Base-by-base conservation (phyloP, 30 jellyfish, hydroid and myxozoan genomes). In the Sanderia malayensis region DNA sequence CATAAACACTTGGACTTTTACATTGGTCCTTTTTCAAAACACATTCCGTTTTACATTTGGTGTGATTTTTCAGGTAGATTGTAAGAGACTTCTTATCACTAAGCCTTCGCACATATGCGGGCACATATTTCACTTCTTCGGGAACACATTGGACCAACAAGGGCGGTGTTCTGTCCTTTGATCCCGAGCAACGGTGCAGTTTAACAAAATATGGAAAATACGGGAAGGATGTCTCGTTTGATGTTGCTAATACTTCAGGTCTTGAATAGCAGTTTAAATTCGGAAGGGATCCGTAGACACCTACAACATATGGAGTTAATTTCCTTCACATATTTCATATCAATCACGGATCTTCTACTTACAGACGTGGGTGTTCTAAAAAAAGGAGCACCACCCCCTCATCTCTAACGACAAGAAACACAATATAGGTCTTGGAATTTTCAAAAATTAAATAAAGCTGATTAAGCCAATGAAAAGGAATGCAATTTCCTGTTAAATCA, bases 1-100 rank as follows among this genome's bases (percentile, higher is more conserved):
- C 58, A 31, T 27, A 27, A 17, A 62, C 74, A 62, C 57, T 29
- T 4, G 46, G 29, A 10, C 57, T 62, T 62, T 33, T 30, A 33
- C 93, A 81, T 18, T 58, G 32, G 1, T 58, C 72, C 27, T 32
- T 70, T 58, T 69, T 81, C 61, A 70, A 11, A 34, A 61, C 93
- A 60, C 93, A 81, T 46, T 70, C 85, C 22, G 60, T 25, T 22
- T 58, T 81, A 57, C 93, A 81, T 23, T 60, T 55, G 9, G 93
- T 81, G 76, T 81, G 93, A 47, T 81, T 81, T 63, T 1, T 21
- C 4, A 66, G 63, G 4, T 37, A 7, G 18, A 66, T 24, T 4
- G 23, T 24, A 8, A 9, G 64, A 4, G 11, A 2, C 18, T 19
- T 8, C 3, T 49, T 15, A 2, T 30, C 4, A 22, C 34, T 29